A percentile compares a stretch with the other conserved stretches of the same genome.
Evolutionary conservation across 1,140 invertebrate species (phyloP).

Genomic region (Littorina saxatilis): DNA sequence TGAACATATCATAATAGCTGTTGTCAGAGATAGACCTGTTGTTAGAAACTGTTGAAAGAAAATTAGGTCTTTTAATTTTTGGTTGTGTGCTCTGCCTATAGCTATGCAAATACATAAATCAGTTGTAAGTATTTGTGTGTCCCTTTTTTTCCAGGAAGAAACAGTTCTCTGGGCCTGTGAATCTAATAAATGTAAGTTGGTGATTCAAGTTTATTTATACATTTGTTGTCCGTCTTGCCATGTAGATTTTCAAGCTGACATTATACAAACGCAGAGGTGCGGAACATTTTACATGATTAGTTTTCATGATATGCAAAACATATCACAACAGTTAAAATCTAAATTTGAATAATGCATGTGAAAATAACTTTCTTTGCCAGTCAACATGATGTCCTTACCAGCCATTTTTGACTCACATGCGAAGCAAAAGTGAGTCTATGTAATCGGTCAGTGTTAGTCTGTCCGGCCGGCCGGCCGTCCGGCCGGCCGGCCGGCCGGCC

Average conservation of each 20-base stretch:
- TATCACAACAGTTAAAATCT: neutral
- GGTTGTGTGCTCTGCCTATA: neutral
- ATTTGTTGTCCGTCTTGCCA: neutral
- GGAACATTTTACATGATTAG: neutral
- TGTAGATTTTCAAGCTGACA: neutral
- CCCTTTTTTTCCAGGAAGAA: constrained; percentile 5
- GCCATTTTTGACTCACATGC: too few species aligned
- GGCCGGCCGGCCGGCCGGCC: too few species aligned
- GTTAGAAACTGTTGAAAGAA: neutral
- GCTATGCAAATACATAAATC: neutral
- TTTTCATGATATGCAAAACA: neutral
- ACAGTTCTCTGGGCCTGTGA: constrained; percentile 4
- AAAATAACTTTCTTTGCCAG: too few species aligned
- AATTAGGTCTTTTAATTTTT: neutral
- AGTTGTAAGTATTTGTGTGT: neutral
- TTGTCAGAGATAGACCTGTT: neutral
- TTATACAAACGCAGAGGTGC: neutral
- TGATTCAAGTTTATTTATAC: neutral
- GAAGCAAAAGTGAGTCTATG: too few species aligned
- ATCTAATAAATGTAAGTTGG: neutral
- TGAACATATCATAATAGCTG: neutral
- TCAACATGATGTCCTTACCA: too few species aligned
- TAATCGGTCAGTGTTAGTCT: too few species aligned
- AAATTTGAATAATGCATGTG: neutral
- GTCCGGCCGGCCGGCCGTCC: too few species aligned